Evolutionary conservation across 2,888 invertebrate genomes (phyloP), one percentile per base, ranked within the genome.

Genomic region (Stegophylla sp.): DNA sequence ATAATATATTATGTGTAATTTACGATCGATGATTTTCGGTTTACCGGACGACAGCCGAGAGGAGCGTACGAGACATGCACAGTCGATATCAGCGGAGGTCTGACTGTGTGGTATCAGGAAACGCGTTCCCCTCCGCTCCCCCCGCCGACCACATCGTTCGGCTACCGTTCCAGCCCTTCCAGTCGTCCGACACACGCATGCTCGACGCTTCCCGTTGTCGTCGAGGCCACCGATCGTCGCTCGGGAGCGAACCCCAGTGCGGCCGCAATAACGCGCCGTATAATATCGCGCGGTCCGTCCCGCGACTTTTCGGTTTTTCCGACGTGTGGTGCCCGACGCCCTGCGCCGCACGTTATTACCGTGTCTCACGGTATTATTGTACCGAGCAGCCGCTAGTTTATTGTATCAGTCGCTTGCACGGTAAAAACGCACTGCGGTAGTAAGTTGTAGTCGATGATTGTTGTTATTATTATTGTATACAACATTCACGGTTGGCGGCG

Each of bases 151-250:
- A 23, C 26, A 1, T 17, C 23, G 10, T 28, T 13, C 74, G 48
- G 28, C 61, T n/a, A 17, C 43, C 67, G 45, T 59, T 76, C 76
- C 76, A 76, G 76, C 61, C 76, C 66, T 76, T 76, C 77, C 77
- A 76, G 69, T 28, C 59, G 43, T 23, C 12, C 41, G 48, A 23
- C n/a, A 45, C 34, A 13, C 34, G 63, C 9, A 34, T 10, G 13
- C 13, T 2, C 34, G 41, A 34, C 17, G 64, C 34, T 2, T 15
- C 3, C 34, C n/a, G n/a, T 4, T 20, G 28, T 28, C n/a, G 45
- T 12, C 23, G 15, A 43, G 56, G 59, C 12, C 41, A n/a, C 28
- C 66, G 43, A 45, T 45, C 61, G 26, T 26, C 56, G 76, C 12
- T 12, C 66, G n/a, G 43, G 3, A 41, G 76, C 23, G 51, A 13